Base-by-base conservation (phyloP, 2,113 vertebrate genomes). In the Mastomys coucha region DNA sequence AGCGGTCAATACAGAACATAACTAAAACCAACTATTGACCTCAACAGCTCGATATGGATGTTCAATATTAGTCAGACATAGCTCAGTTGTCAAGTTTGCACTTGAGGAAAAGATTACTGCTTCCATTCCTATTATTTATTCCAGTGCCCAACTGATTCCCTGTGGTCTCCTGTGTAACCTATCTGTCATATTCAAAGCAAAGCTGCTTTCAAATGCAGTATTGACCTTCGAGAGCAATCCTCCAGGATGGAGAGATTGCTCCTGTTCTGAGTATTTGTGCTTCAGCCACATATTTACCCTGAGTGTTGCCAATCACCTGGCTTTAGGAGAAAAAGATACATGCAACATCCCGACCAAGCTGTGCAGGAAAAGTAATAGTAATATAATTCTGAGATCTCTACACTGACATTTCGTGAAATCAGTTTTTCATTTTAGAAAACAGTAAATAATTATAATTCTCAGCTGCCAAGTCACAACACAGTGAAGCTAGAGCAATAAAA, bases 71-170 rank as follows among this genome's bases (percentile, higher is more conserved):
- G 95, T 96, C 94, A 93, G 84, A 97, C 97, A 96, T 51, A 93
- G 97, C 93, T 98, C 97, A 76, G 89, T 80, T 97, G 93, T 97
- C 97, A 95, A 70, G 95, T 93, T 81, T 96, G 94, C 97, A 98
- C 89, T 81, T 72, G 93, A 95, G 81, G 94, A 93, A 89, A 96
- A 95, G 95, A 94, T 76, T 81, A 80, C 93, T 88, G 95, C n/a
- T 96, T 93, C 82, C 9, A 65, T 81, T 94, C 97, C 89, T 89
- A 96, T 96, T 96, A 95, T 80, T 72, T 96, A 94, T 97, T 97
- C 97, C 84, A 88, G 78, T 75, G 96, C 26, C 94, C 69, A 16
- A 6, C 75, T 2, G 81, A 95, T 73, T 94, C 96, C 97, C 97
- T 17, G 80, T 56, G 91, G 97, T 88, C 80, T 49, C 72, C 96